Base-by-base conservation (phyloP, 2,797 vertebrate species). In the Dryobates pubescens region DNA sequence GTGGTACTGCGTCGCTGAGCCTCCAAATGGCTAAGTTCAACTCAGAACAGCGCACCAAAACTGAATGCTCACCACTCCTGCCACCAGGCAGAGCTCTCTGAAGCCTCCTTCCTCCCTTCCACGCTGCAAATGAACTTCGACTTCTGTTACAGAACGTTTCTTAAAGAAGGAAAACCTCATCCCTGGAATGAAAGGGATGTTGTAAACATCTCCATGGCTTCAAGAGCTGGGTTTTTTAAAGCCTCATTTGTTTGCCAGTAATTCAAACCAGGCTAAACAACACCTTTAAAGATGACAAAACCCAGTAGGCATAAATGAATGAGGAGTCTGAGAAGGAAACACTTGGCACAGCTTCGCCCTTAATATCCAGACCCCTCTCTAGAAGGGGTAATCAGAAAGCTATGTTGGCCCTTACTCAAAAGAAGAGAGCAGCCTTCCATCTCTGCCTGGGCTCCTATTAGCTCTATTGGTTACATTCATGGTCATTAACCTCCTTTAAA, bases 201-300 rank as follows among this genome's bases (percentile, higher is more conserved):
- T 90, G 82, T 84, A 92, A 95, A 90, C 64, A 87, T 86, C 78
- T 86, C 79, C 62, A 65, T 59, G 62, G 69, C 78, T 92, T 74
- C 61, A 65, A 94, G 47, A 92, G 19, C 38, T 62, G n/a, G n/a
- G 1, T 80, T 92, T 88, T 83, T 61, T 71, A 87, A 86, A 84
- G 30, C 74, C 53, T 88, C 45, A 45, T 79, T 95, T 93, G 71
- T 72, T 95, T 94, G 84, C 45, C 75, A 94, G 53, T 90, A 96
- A 96, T 91, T 91, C 65, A 91, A 88, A 86, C 67, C 90, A 95
- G 85, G 86, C 87, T 86, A 72, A 93, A 91, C 45, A 90, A 85
- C 95, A 96, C 95, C 96, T 96, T 96, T 86, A 93, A 92, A 77
- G 69, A 94, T 87, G 83, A 95, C 90, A 94, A 72, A 84, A 93